Conservation (phyloP, 2,797 vertebrate species). For the Falco columbarius region DNA sequence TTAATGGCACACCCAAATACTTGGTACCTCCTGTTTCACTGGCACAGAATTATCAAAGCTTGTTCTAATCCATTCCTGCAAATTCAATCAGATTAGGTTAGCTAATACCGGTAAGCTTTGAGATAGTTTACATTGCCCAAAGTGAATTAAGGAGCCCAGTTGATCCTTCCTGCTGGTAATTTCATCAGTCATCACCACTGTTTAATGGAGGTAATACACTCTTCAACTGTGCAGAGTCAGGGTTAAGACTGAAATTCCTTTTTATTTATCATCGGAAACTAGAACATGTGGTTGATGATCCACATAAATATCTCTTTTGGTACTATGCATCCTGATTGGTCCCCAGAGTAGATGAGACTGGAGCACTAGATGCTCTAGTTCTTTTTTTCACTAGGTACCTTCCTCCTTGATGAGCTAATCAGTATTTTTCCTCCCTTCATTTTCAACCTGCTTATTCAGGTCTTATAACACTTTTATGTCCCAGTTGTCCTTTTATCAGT, state of each 20-base stretch:
- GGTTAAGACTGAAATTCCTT: background rate
- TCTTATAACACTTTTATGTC: background rate
- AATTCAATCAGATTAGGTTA: background rate
- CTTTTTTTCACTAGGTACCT: background rate
- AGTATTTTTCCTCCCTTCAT: background rate
- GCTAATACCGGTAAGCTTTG: background rate
- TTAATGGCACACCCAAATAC: background rate
- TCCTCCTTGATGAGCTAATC: background rate
- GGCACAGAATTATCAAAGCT: background rate
- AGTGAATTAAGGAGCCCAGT: background rate
- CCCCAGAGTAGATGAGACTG: background rate
- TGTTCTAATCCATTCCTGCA: background rate
- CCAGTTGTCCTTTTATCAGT: background rate
- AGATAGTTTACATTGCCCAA: background rate
- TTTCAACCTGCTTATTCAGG: slow-evolving; percentile 14
- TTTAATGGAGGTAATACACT: background rate
- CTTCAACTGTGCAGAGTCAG: background rate
- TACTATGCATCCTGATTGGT: background rate
- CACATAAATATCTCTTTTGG: background rate
- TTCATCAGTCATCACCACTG: background rate
- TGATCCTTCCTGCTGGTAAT: background rate
- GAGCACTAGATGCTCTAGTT: slow-evolving; percentile 5
- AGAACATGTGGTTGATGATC: background rate
- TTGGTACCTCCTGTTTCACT: slow-evolving; percentile 1
- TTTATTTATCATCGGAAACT: background rate